Base-by-base conservation (phyloP, 2,797 vertebrate species). In the Molossus alvarezi region DNA sequence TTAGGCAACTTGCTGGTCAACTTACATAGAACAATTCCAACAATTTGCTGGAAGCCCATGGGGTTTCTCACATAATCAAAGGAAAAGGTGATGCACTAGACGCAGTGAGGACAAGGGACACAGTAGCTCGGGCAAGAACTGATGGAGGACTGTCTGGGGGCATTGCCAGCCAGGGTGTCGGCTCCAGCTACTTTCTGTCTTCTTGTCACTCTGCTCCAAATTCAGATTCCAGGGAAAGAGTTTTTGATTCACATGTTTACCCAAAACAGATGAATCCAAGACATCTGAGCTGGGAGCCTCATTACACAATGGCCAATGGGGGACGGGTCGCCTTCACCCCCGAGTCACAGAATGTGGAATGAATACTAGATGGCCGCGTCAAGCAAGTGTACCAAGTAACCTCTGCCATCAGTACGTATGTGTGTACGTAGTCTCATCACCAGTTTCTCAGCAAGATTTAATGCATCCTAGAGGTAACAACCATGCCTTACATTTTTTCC, bases 171-270 rank as follows among this genome's bases (percentile, higher is more conserved):
- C 41, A n/a, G n/a, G 18, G 14, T 17, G 14, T 41, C 13, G 62
- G 41, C 62, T 90, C 69, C 17, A 51, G 4, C 23, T 37, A 53
- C 58, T 76, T 76, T 48, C 17, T n/a, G 21, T 76, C 20, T n/a
- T 75, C 27, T 21, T 84, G 71, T 84, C n/a, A 37, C n/a, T 77
- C 12, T 84, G 71, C 60, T 77, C 53, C 53, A 76, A 89, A 53
- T 60, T 53, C 71, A 76, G 15, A 71, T 89, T 81, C 17, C 14
- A 84, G 53, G 60, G 29, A 65, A 29, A 37, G 23, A 75, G 60
- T 27, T 51, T 82, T 41, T 57, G 67, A 75, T 76, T 37, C 58
- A 65, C 45, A 25, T 14, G 27, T 23, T 84, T 60, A 71, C 65
- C 9, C 23, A 41, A 79, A 60, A 15, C 29, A 77, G 55, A 57